Base-by-base conservation (phyloP, 2,797 vertebrate species). In the Gymnothorax javanicus region DNA sequence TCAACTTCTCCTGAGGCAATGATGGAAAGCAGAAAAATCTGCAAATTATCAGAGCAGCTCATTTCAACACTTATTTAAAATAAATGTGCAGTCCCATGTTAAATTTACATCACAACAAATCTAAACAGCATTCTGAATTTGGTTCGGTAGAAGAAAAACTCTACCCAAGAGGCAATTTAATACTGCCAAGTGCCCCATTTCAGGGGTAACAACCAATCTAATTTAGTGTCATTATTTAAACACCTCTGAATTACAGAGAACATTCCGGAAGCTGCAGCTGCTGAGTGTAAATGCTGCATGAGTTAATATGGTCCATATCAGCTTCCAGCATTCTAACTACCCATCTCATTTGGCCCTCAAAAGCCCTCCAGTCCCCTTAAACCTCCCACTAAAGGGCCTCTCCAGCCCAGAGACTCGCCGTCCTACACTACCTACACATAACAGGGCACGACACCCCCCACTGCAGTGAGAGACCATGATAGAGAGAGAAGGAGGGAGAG, bases 291-390 rank as follows among this genome's bases (percentile, higher is more conserved):
- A 5, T 4, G 50, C 77, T 81, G 77, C 50, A 23, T 50, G 77
- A 52, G 15, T 52, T 54, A 8, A 81, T 17, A 56, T 27, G 52
- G 73, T 15, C 43, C n/a, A 11, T 52, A 52, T 52, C 43, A 11
- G 43, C 75, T 17, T 6, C 17, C 43, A 52, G 15, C 75, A 43
- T 81, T 52, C 52, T 6, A 17, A 54, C 77, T 82, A 67, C 71
- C 85, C 75, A 33, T 81, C 87, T 87, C 56, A 75, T 77, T 62
- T n/a, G 60, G 33, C 75, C 77, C 13, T 58, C 50, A 54, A 50
- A 12, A 17, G 82, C 54, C 84, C 83, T 62, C 84, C 77, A 81
- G 71, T 86, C 83, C 87, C 25, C 52, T 87, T 60, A 33, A 57
- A 77, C 3, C 43, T 69, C 7, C 60, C 27, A 13, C 84, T 62